Conservation (phyloP, 2,888 invertebrate species). For the Agriopis leucophaearia region DNA sequence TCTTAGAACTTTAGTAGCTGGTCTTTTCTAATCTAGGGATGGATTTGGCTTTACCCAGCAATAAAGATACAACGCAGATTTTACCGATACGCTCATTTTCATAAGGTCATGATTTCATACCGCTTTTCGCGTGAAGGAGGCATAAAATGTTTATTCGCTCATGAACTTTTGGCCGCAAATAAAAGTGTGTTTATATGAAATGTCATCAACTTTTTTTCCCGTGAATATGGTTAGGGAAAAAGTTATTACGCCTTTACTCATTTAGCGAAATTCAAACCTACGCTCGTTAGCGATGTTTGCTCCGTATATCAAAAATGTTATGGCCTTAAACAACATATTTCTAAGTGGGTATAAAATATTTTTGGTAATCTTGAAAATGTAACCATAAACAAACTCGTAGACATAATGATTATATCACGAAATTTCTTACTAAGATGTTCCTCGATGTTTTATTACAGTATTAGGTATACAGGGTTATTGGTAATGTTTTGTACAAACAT, state of each 20-base stretch:
- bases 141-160: slow-evolving; percentile 37
- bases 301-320: slow-evolving; percentile 16
- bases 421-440: no score
- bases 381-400: no score
- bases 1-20: neutral
- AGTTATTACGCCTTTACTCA: slow-evolving; percentile 24
- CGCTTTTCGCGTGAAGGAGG: slow-evolving; percentile 29
- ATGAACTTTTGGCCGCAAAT: slow-evolving; percentile 37
- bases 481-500: no score
- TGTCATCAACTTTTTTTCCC: slow-evolving; percentile 32
- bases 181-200: slow-evolving; percentile 35
- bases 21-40: neutral
- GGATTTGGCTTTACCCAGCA: slow-evolving; percentile 28
- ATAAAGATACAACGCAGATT: slow-evolving; percentile 32
- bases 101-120: slow-evolving; percentile 36
- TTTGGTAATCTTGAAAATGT: neutral
- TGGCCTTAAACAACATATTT: slow-evolving; percentile 6
- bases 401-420: no score
- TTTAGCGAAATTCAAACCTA: slow-evolving; percentile 23
- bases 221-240: slow-evolving; percentile 26
- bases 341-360: slow-evolving; percentile 1
- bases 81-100: slow-evolving; percentile 33
- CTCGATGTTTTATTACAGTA: neutral
- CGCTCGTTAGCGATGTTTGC: slow-evolving; percentile 7
- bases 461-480: neutral